Conservation (phyloP, 1,140 invertebrate species). For the Drosophila pallidifrons region DNA sequence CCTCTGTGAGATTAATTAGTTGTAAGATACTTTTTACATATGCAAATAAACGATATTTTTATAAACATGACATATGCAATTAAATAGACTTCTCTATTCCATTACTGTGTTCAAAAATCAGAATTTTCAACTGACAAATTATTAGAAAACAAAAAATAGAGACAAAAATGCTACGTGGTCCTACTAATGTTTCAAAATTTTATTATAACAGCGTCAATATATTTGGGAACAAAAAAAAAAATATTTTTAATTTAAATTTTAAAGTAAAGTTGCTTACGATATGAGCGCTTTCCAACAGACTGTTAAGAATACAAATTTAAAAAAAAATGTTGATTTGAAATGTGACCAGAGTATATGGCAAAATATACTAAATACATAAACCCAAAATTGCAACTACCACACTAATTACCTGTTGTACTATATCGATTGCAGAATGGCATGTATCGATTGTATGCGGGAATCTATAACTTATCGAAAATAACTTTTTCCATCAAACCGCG, state of each 20-base stretch:
- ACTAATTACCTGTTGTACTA: neutral
- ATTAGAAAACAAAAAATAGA: too few relatives aligned
- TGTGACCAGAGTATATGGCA: too few relatives aligned
- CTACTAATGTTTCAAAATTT: too few relatives aligned
- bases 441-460: constrained; percentile 8
- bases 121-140: too few relatives aligned
- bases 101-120: neutral
- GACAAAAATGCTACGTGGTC: too few relatives aligned
- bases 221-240: too few relatives aligned
- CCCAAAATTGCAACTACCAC: neutral
- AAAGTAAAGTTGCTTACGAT: too few relatives aligned
- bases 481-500: constrained; percentile 10
- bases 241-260: too few relatives aligned
- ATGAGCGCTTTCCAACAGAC: too few relatives aligned
- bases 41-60: constrained; percentile 30
- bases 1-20: constrained; percentile 74
- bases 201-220: too few relatives aligned
- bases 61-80: neutral
- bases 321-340: too few relatives aligned
- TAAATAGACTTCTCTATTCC: neutral
- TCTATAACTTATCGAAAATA: constrained; percentile 12
- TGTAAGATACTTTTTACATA: constrained; percentile 61
- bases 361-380: neutral
- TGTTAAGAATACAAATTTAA: too few relatives aligned
- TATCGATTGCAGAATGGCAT: constrained; percentile 6